phyloP scores from a whole-genome alignment of 1,140 invertebrate species.

The Dreissena polymorpha region DNA sequence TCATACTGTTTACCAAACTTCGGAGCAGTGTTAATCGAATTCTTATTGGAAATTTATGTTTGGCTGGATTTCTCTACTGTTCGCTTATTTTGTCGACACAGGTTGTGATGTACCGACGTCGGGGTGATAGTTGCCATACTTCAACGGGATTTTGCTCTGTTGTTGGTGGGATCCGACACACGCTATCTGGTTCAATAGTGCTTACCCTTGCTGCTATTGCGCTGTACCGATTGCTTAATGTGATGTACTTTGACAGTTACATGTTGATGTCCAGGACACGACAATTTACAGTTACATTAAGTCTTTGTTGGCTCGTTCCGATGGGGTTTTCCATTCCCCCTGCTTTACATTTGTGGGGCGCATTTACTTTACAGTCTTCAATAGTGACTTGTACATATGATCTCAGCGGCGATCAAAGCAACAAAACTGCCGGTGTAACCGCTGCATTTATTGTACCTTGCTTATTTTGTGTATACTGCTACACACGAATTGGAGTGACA shows the following conservation, averaged over 20 bases:
- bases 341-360: conserved; percentile 66
- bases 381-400: conserved; percentile 73
- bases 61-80: conserved; percentile 71
- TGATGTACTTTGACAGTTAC: conserved; percentile 68
- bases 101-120: conserved; percentile 66
- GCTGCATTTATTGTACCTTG: conserved; percentile 3
- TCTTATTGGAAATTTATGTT: conserved; percentile 72
- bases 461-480: conserved; percentile 1
- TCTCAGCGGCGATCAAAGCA: conserved; percentile 58
- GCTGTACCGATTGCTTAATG: conserved; percentile 70
- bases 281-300: conserved; percentile 57
- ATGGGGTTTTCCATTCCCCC: conserved; percentile 66
- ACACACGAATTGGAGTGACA: neutral
- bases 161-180: conserved; percentile 67
- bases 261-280: conserved; percentile 56
- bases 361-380: conserved; percentile 64
- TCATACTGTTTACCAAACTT: conserved; percentile 70
- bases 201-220: conserved; percentile 69
- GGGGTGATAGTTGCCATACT: conserved; percentile 47
- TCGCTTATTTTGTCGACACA: conserved; percentile 68
- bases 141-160: conserved; percentile 62
- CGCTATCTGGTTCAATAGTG: conserved; percentile 72
- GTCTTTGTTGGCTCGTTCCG: conserved; percentile 71
- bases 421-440: neutral
- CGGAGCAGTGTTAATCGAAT: conserved; percentile 72